Conservation (phyloP, 2,888 invertebrate species). For the Ypsolopha scabrella region DNA sequence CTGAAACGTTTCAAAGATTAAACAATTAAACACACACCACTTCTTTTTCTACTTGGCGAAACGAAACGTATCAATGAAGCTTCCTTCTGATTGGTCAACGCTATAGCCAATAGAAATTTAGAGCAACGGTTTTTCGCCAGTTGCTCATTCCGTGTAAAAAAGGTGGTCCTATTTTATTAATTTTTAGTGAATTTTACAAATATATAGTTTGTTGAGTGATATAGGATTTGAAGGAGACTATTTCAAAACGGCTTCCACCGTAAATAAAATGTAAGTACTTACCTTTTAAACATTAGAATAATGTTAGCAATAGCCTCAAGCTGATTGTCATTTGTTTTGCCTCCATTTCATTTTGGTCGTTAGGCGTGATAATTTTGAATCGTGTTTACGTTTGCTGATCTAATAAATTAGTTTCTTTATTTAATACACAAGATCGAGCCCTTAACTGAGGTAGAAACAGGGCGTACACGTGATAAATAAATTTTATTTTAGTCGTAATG, state of each 20-base stretch:
- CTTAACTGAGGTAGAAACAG: not conserved
- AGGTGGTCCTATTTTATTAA: constrained; percentile 35
- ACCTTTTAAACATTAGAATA: constrained; percentile 18
- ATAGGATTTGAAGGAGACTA: constrained; percentile 29
- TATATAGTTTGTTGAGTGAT: constrained; percentile 21
- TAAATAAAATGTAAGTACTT: constrained; percentile 40
- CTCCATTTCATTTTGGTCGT: constrained; percentile 56
- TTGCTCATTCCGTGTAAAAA: constrained; percentile 39
- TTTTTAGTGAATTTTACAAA: constrained; percentile 35
- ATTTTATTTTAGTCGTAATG: constrained; percentile 56
- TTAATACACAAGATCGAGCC: no score
- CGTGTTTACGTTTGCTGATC: not conserved
- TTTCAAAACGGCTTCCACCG: constrained; percentile 46
- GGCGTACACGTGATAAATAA: constrained; percentile 38
- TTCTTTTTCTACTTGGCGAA: constrained; percentile 10
- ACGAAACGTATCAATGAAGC: constrained; percentile 22
- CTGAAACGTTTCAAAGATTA: no score
- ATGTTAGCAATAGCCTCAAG: constrained; percentile 28
- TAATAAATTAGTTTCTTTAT: no score
- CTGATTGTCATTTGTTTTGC: constrained; percentile 63
- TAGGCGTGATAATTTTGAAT: constrained; percentile 33
- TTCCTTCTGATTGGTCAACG: constrained; percentile 30
- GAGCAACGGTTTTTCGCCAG: constrained; percentile 59
- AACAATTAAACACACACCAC: no score
- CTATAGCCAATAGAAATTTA: constrained; percentile 40